These are phyloP conservation scores for Anolis carolinensis DNA, from an alignment of 2,113 vertebrate genomes.

Conservation along the genomic window DNA sequence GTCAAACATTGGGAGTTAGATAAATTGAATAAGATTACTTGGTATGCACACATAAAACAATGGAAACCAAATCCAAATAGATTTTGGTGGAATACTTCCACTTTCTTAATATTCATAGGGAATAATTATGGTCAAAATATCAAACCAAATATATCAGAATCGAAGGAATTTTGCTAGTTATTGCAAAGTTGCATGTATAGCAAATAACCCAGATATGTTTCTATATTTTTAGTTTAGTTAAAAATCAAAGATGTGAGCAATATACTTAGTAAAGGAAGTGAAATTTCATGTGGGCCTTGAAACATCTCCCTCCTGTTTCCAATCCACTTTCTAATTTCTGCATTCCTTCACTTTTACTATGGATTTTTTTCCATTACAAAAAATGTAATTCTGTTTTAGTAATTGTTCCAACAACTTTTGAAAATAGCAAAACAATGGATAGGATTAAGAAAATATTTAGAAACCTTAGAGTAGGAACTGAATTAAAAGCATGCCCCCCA, in stretches of 20 bases:
- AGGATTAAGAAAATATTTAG: slow-evolving; percentile 24
- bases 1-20: background rate
- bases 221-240: background rate
- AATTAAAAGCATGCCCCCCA: background rate
- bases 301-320: too few species aligned
- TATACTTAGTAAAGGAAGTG: slow-evolving; percentile 10
- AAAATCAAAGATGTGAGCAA: background rate
- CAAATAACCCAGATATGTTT: slow-evolving; percentile 14
- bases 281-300: background rate
- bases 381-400: slow-evolving; percentile 57
- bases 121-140: slow-evolving; percentile 9
- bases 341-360: slow-evolving; percentile 3
- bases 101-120: background rate
- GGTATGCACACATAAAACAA: background rate
- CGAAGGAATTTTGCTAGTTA: background rate
- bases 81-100: background rate
- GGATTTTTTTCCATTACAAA: slow-evolving; percentile 28
- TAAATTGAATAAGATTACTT: slow-evolving; percentile 1
- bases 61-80: background rate
- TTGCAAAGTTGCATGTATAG: background rate
- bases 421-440: background rate
- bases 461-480: background rate
- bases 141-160: background rate
- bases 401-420: slow-evolving; percentile 41
- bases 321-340: slow-evolving; percentile 12